Percentiles rank a stretch among this genome's conserved stretches.
These are phyloP conservation scores for Struthidea cinerea DNA, from an alignment of 2,113 vertebrate species.

Conservation along the genomic window DNA sequence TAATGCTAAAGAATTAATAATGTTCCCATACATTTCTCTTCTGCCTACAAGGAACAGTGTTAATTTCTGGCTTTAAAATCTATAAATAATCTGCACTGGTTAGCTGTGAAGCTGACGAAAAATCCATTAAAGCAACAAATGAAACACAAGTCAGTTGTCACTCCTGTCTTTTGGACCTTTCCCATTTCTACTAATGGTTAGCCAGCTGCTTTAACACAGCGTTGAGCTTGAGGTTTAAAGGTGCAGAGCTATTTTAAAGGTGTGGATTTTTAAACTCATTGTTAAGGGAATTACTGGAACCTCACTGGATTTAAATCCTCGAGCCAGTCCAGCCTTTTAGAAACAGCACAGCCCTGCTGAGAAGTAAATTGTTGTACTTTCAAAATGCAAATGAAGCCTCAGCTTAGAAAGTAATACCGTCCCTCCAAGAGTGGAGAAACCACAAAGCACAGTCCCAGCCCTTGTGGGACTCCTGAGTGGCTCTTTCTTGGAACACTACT, in stretches of 20 bases:
- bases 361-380: neutral
- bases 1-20: constrained; percentile 36
- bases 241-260: neutral
- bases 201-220: neutral
- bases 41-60: neutral
- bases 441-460: neutral
- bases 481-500: constrained; percentile 1
- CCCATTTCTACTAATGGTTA: neutral
- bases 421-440: neutral
- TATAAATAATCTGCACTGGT: neutral
- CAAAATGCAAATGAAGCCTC: neutral
- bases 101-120: neutral
- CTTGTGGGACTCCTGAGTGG: neutral
- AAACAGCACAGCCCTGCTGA: neutral
- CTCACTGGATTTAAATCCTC: neutral
- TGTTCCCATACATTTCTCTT: neutral
- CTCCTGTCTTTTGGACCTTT: neutral
- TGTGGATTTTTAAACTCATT: neutral
- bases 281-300: neutral
- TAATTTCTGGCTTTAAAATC: constrained; percentile 41
- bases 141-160: neutral
- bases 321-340: neutral
- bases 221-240: neutral
- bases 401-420: neutral
- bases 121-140: neutral